These are phyloP conservation scores for Halichoerus grypus DNA, from an alignment of 2,113 vertebrate species.

Conservation along the genomic window DNA sequence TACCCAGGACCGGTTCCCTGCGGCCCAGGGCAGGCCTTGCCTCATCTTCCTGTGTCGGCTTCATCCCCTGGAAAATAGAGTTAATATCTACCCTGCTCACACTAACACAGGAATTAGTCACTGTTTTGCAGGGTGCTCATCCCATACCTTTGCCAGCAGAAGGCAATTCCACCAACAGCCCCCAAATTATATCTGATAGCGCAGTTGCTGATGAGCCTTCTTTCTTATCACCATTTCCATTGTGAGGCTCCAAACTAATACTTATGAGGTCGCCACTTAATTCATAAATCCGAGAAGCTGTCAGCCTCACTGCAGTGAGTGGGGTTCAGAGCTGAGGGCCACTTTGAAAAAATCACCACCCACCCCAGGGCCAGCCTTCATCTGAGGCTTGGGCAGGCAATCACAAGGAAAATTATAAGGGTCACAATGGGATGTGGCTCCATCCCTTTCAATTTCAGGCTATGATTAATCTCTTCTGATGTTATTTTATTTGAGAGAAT, in stretches of 20 bases:
- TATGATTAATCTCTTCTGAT: constrained; percentile 69
- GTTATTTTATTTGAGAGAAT: constrained; percentile 66
- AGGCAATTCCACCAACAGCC: not conserved
- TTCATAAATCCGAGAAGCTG: constrained; percentile 72
- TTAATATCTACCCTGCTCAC: not conserved
- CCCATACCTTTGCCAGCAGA: not conserved
- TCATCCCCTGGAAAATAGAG: constrained; percentile 64
- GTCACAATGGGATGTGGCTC: not conserved
- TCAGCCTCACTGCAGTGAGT: not conserved
- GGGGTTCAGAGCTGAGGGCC: not conserved
- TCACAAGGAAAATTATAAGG: not conserved
- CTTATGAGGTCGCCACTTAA: constrained; percentile 59
- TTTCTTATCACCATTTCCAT: constrained; percentile 33
- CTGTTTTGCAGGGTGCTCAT: constrained; percentile 19
- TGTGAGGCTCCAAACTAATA: not conserved
- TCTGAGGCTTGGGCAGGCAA: not conserved
- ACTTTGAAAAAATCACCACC: not conserved
- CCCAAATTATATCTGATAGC: constrained; percentile 44
- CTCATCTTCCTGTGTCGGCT: constrained; percentile 47
- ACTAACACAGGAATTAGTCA: constrained; percentile 51
- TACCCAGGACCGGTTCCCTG: not conserved
- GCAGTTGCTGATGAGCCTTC: not conserved
- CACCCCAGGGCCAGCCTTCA: not conserved
- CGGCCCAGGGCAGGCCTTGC: not conserved
- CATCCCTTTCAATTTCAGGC: constrained; percentile 36